Conservation (phyloP, 2,888 invertebrate genomes). For the Tryphoninae sp. region DNA sequence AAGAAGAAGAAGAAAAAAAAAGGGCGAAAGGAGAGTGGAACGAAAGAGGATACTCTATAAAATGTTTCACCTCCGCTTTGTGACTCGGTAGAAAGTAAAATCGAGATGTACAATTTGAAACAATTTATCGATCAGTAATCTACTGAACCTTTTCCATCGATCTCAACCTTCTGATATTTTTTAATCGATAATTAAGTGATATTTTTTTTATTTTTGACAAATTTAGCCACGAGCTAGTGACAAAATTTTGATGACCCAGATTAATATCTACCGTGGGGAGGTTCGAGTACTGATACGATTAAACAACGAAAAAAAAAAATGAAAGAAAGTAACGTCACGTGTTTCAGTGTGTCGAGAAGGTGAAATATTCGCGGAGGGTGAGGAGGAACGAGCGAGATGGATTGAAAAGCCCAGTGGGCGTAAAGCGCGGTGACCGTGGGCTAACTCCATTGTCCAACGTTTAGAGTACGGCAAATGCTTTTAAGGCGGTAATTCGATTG, state of each 20-base stretch:
- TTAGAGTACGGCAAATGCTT: slow-evolving; percentile 72
- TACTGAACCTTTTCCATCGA: too few species aligned
- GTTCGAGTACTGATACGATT: slow-evolving; percentile 44
- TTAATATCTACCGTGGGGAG: slow-evolving; percentile 2
- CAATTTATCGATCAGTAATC: neutral
- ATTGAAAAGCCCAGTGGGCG: slow-evolving; percentile 65
- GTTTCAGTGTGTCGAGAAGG: slow-evolving; percentile 38
- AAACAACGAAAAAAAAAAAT: slow-evolving; percentile 9
- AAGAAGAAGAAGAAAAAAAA: neutral
- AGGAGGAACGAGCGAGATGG: slow-evolving; percentile 59
- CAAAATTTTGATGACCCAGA: slow-evolving; percentile 30
- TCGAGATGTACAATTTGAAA: neutral
- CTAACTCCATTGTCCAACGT: slow-evolving; percentile 73
- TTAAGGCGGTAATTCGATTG: slow-evolving; percentile 73
- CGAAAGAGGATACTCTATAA: slow-evolving; percentile 17
- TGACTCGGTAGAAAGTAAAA: neutral
- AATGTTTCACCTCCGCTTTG: slow-evolving; percentile 29
- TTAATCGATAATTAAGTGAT: neutral
- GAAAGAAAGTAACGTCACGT: slow-evolving; percentile 3
- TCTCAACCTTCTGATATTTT: too few species aligned
- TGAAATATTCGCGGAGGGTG: slow-evolving; percentile 39
- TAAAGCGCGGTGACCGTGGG: slow-evolving; percentile 60
- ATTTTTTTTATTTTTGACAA: neutral
- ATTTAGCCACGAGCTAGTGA: neutral
- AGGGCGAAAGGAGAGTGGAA: slow-evolving; percentile 41